Conservation (phyloP, 1,140 invertebrate species). For the Aphelinus atriplicis region DNA sequence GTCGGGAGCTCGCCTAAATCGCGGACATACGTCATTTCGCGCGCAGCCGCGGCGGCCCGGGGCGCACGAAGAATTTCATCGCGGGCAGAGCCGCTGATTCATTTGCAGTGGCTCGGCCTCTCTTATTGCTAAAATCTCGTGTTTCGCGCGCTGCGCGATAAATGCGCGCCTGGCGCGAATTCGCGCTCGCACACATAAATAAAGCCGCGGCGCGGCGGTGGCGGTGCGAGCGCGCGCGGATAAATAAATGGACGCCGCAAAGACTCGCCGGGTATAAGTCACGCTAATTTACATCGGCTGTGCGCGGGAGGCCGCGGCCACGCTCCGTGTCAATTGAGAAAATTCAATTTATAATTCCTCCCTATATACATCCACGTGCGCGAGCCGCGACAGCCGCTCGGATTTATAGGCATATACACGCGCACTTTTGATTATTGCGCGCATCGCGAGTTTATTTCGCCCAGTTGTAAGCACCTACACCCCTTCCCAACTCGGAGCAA, state of each 20-base stretch:
- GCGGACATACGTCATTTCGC: background rate
- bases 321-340: constrained; percentile 24
- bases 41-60: background rate
- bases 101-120: background rate
- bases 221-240: background rate
- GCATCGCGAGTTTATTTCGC: no score
- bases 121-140: constrained; percentile 9
- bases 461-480: no score
- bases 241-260: constrained; percentile 16
- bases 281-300: constrained; percentile 33
- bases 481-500: no score
- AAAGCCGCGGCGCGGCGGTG: background rate
- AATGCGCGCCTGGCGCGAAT: constrained; percentile 31
- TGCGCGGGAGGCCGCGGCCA: constrained; percentile 15
- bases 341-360: constrained; percentile 39
- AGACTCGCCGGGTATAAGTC: constrained; percentile 26
- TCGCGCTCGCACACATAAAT: constrained; percentile 27
- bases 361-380: background rate
- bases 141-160: constrained; percentile 27
- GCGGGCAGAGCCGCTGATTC: background rate
- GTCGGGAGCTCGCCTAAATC: background rate
- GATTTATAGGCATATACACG: constrained; percentile 11
- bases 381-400: background rate
- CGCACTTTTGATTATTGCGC: constrained; percentile 8
- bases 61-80: constrained; percentile 2